Conservation (phyloP, 1,140 invertebrate genomes). For the Tetramorium parvispinum region DNA sequence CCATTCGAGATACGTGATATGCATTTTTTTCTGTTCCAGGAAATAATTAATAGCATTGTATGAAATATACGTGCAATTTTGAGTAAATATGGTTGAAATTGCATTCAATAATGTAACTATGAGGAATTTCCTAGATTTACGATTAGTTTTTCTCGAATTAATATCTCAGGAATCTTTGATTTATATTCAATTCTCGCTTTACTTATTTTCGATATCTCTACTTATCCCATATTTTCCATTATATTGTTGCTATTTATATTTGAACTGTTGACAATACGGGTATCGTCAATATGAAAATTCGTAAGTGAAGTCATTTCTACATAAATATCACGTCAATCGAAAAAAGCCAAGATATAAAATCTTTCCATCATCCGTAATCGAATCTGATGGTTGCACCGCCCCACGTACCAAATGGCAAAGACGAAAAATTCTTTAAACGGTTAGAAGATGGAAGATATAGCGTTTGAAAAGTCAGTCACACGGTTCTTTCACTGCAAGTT, state of each 20-base stretch:
- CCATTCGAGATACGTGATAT: neutral
- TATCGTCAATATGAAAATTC: neutral
- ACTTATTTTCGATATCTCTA: slow-evolving; percentile 6
- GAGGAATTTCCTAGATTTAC: neutral
- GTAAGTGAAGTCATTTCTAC: neutral
- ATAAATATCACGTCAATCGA: neutral
- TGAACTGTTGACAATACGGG: neutral
- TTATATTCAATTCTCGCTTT: neutral
- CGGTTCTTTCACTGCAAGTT: slow-evolving; percentile 33
- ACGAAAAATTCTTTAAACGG: slow-evolving; percentile 41
- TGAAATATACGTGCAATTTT: neutral
- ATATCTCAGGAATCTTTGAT: neutral
- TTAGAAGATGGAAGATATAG: slow-evolving; percentile 38
- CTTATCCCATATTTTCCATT: neutral
- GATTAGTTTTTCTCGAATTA: neutral
- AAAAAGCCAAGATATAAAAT: neutral
- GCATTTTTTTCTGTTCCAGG: neutral
- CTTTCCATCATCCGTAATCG: neutral
- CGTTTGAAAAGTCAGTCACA: slow-evolving; percentile 42
- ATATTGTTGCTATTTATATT: neutral
- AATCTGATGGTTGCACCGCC: neutral
- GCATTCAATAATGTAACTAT: neutral
- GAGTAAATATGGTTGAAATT: neutral
- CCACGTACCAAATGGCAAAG: neutral
- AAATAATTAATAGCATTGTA: neutral